Conservation (phyloP, 2,113 vertebrate genomes). For the Nerophis lumbriciformis region DNA sequence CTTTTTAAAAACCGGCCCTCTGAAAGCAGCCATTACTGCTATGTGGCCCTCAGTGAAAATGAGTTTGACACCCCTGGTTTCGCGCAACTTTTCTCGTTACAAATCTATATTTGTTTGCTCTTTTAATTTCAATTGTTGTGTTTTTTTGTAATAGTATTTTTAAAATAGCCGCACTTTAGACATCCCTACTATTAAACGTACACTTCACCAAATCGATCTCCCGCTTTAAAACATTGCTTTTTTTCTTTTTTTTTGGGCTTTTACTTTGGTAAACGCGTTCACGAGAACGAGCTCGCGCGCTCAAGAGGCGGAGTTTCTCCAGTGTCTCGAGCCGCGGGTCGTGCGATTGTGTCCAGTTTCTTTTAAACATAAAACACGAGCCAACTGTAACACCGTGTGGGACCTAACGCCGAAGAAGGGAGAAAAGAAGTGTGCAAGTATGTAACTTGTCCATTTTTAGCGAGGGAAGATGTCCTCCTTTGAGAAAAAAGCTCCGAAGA, state of each 20-base stretch:
- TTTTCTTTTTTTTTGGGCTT: not conserved
- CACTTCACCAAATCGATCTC: too few relatives aligned
- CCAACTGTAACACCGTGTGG: not conserved
- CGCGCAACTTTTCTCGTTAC: too few relatives aligned
- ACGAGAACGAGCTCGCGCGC: slow-evolving; percentile 1
- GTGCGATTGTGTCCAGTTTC: not conserved
- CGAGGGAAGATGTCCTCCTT: slow-evolving; percentile 47
- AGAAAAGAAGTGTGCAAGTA: slow-evolving; percentile 23
- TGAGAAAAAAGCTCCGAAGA: slow-evolving; percentile 25
- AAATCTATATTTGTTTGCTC: too few relatives aligned
- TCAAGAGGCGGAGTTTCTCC: slow-evolving; percentile 46
- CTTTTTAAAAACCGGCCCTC: too few relatives aligned
- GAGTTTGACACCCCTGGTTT: too few relatives aligned
- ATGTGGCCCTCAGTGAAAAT: too few relatives aligned
- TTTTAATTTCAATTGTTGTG: too few relatives aligned
- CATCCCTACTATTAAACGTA: too few relatives aligned
- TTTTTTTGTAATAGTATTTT: too few relatives aligned
- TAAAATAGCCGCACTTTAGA: too few relatives aligned
- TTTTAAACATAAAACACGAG: not conserved
- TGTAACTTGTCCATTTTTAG: slow-evolving; percentile 33
- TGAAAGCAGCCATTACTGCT: too few relatives aligned
- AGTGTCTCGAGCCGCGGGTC: not conserved
- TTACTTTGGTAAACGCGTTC: slow-evolving; percentile 12
- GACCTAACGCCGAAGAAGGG: not conserved
- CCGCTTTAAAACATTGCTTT: too few relatives aligned